phyloP scores from a whole-genome alignment of 2,888 invertebrate genomes.

The Synanthedon formicaeformis region DNA sequence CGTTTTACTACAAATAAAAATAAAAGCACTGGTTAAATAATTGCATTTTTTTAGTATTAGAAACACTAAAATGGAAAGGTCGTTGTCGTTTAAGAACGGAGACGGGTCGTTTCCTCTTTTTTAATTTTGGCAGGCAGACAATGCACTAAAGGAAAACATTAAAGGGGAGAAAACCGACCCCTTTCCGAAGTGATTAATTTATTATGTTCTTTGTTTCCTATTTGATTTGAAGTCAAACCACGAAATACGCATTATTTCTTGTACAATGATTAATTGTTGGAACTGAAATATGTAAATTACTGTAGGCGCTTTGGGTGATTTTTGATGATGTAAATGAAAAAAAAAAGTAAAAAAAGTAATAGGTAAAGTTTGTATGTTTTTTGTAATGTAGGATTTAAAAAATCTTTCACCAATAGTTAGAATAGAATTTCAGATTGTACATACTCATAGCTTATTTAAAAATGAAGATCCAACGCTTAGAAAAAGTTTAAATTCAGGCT shows the following conservation, averaged over 20 bases:
- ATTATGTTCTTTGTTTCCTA: constrained; percentile 65
- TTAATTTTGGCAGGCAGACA: constrained; percentile 65
- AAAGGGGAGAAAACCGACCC: constrained; percentile 54
- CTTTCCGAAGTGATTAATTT: constrained; percentile 65
- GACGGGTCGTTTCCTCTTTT: constrained; percentile 54
- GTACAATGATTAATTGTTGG: too few relatives aligned
- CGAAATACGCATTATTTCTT: not conserved
- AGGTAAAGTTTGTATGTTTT: too few relatives aligned
- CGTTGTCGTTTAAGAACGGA: constrained; percentile 42
- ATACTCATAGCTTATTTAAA: too few relatives aligned
- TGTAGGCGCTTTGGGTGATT: not conserved
- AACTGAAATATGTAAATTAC: not conserved
- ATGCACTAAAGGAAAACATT: constrained; percentile 64
- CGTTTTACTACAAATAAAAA: too few relatives aligned
- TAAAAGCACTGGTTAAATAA: too few relatives aligned
- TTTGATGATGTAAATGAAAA: not conserved
- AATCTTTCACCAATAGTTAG: too few relatives aligned
- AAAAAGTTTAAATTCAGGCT: too few relatives aligned
- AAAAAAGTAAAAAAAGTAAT: too few relatives aligned
- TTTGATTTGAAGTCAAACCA: constrained; percentile 32
- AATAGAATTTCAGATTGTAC: too few relatives aligned
- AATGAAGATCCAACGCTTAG: too few relatives aligned
- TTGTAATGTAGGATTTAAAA: too few relatives aligned
- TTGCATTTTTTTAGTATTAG: not conserved
- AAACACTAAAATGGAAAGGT: constrained; percentile 26